Evolutionary conservation across 2,797 vertebrate species (phyloP), one percentile per base, ranked within the genome.

Genomic region (Esox masquinongy): DNA sequence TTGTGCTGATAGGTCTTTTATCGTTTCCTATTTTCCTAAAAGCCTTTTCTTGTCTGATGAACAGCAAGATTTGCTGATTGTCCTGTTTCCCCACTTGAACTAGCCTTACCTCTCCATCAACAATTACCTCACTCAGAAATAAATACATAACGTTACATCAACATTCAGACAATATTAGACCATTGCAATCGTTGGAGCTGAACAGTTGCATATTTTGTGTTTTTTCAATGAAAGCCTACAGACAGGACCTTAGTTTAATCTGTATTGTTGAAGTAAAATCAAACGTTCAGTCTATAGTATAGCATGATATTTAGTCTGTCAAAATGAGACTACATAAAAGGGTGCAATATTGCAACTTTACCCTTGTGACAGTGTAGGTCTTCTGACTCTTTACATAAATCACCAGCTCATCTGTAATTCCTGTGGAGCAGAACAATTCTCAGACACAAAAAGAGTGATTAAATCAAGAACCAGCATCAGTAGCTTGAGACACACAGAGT

Each of bases 11-110:
- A 19, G 11, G 5, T 5, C 43, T 64, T 74, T 39, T 70, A 69
- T 75, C 47, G 24, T 50, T n/a, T 56, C 15, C n/a, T 74, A 78
- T 77, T 77, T 34, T 4, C 36, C 69, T 79, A 74, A 80, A 77
- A 77, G 72, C 74, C 29, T 81, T 79, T 73, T 69, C 34, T 15
- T 51, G 72, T 63, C 34, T n/a, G 49, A 68, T 22, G 63, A 69
- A 19, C 68, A 53, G 43, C 68, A 14, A 73, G 61, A 70, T 50
- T 66, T 67, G 79, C 77, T 59, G 79, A 77, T 56, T 68, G 17
- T 50, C 53, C 24, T 1, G 63, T 79, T 68, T 74, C 34, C 8
- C 47, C 6, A 53, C 59, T 49, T 36, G 34, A 72, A 71, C 70
- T 16, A 51, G 77, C 53, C 17, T 53, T 19, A 29, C 22, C 3